A percentile compares a stretch with the other conserved stretches of the same genome.
Conservation (phyloP, 2,113 vertebrate species). For the Pyrgilauda ruficollis region DNA sequence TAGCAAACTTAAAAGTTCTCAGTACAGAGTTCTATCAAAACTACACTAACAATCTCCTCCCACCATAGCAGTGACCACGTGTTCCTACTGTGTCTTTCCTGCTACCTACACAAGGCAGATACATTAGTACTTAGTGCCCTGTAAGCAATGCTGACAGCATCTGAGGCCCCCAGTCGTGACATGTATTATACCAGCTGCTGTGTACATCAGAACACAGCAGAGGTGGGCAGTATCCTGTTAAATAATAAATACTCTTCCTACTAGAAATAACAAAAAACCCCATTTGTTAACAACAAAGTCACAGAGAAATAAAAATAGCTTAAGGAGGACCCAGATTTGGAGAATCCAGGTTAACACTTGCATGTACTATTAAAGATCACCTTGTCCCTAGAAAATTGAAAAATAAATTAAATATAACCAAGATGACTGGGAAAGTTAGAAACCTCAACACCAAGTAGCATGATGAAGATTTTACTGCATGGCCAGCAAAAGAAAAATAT, state of each 20-base stretch:
- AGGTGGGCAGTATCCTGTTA: neutral
- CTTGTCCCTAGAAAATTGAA: neutral
- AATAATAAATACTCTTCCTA: neutral
- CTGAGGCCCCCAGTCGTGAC: neutral
- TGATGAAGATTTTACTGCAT: neutral
- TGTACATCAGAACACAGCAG: neutral
- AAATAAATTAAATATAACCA: neutral
- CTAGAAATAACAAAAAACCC: neutral
- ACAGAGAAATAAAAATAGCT: neutral
- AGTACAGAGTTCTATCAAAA: neutral
- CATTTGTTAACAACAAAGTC: neutral
- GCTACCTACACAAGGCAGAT: neutral
- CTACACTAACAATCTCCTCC: neutral
- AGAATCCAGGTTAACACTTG: neutral
- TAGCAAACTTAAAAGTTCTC: neutral
- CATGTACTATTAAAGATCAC: neutral
- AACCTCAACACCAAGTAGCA: neutral
- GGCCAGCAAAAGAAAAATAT: neutral
- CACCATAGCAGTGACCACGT: rapidly evolving
- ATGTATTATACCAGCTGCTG: neutral
- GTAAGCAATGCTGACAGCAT: neutral
- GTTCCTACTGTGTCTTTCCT: neutral
- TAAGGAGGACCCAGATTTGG: neutral
- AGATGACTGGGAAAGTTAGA: neutral
- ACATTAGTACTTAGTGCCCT: neutral